Base-by-base conservation (phyloP, 2,113 vertebrate genomes). In the Acrocephalus kingi region DNA sequence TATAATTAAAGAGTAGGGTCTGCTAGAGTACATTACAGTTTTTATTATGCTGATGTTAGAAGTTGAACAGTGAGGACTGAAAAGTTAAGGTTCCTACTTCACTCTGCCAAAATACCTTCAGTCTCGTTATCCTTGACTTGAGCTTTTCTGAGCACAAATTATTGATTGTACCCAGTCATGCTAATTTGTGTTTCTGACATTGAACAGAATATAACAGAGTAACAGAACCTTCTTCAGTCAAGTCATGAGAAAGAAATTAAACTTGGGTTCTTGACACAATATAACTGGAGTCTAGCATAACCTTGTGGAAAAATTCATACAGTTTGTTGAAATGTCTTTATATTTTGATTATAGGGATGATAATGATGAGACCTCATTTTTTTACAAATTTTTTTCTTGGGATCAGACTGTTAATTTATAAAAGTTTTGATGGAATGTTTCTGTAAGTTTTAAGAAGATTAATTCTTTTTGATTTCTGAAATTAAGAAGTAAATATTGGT, bases 101-200 rank as follows among this genome's bases (percentile, higher is more conserved):
- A 63, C 71, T 86, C 51, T 66, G 43, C 72, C 79, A 83, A 41
- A 37, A 76, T 25, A 73, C 22, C 67, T 85, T 83, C 71, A 66
- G 43, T 69, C 76, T 93, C 77, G 59, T 73, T 93, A 92, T 93
- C 75, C 68, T 92, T 90, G 75, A 78, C 94, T 92, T 76, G 68
- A 80, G 72, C 83, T 94, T 95, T 77, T 59, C 88, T 96, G 92
- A 94, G 79, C 46, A 94, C 75, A 84, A 83, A 66, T 37, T 95
- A 91, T 77, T 93, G 90, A 95, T 82, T 88, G 55, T 51, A 46
- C 35, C 37, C 39, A 46, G 25, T 67, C 68, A 90, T n/a, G 43
- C 30, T 94, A 84, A 94, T 95, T 88, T 86, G 78, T 71, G 43
- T 83, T 88, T 79, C 83, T 90, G 88, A 88, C 88, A 84, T 85